These are phyloP conservation scores for Climacteris rufus DNA, from an alignment of 2,113 vertebrate genomes.

Conservation along the genomic window DNA sequence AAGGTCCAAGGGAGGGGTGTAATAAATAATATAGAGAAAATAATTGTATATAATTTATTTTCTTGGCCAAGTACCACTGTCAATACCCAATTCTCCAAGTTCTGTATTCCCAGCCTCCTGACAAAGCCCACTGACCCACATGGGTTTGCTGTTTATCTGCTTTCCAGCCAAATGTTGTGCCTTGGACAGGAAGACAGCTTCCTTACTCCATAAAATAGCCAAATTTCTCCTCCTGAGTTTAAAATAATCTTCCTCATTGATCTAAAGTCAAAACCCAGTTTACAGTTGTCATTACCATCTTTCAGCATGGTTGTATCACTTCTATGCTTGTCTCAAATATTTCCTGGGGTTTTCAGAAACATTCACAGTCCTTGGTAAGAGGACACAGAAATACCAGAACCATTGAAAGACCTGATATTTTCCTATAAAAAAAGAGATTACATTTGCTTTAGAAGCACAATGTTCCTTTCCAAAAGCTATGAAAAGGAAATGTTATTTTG, in stretches of 20 bases:
- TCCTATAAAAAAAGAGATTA: background rate
- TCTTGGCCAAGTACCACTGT: too few species aligned
- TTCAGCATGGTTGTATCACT: background rate
- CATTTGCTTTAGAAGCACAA: background rate
- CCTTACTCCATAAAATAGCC: background rate
- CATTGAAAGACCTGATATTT: background rate
- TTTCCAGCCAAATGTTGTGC: background rate
- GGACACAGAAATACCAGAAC: background rate
- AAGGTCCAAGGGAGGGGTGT: background rate
- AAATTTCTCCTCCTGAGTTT: background rate
- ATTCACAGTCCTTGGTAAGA: background rate
- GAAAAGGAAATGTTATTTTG: background rate
- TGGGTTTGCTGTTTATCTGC: background rate
- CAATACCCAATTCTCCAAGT: too few species aligned
- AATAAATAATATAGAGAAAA: too few species aligned
- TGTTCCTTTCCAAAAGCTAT: background rate
- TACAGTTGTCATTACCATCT: background rate
- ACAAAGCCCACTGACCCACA: background rate
- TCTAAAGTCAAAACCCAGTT: background rate
- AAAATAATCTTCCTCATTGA: background rate
- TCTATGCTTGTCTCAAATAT: background rate
- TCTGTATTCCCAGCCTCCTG: background rate
- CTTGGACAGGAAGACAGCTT: background rate
- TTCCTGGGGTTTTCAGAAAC: background rate
- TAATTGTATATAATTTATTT: too few species aligned